Evolutionary conservation across 2,797 vertebrate genomes (phyloP).

Genomic region (Nasua narica): DNA sequence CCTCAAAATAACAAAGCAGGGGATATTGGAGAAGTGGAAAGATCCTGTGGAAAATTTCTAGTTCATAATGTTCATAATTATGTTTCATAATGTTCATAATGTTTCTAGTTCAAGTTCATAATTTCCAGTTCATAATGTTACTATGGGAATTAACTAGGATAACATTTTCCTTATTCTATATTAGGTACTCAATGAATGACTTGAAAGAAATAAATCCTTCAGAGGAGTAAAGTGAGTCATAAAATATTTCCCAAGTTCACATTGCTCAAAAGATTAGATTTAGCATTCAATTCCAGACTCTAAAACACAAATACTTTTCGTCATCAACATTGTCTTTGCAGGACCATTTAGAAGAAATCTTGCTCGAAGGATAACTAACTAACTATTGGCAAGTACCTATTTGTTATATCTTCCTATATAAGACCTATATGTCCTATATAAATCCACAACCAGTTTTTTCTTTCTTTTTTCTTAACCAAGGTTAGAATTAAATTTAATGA

Average conservation of each 20-base stretch:
- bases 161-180: not conserved
- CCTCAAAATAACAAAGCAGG: not conserved
- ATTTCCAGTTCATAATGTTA: conserved; percentile 24
- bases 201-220: not conserved
- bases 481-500: conserved; percentile 8
- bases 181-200: not conserved
- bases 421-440: not conserved
- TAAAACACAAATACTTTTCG: conserved; percentile 2
- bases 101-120: too few species aligned
- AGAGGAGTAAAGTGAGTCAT: not conserved
- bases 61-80: not conserved
- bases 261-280: not conserved
- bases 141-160: not conserved
- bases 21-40: not conserved
- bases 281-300: not conserved
- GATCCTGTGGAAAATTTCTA: conserved; percentile 3
- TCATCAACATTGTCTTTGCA: not conserved
- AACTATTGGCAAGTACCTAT: conserved; percentile 7
- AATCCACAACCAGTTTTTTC: not conserved
- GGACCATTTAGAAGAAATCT: conserved; percentile 25
- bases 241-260: conserved; percentile 3
- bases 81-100: too few species aligned
- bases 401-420: not conserved
- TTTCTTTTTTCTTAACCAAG: not conserved
- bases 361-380: not conserved